These are phyloP conservation scores for Sorex fumeus DNA, from an alignment of 2,113 vertebrate species.

Conservation along the genomic window DNA sequence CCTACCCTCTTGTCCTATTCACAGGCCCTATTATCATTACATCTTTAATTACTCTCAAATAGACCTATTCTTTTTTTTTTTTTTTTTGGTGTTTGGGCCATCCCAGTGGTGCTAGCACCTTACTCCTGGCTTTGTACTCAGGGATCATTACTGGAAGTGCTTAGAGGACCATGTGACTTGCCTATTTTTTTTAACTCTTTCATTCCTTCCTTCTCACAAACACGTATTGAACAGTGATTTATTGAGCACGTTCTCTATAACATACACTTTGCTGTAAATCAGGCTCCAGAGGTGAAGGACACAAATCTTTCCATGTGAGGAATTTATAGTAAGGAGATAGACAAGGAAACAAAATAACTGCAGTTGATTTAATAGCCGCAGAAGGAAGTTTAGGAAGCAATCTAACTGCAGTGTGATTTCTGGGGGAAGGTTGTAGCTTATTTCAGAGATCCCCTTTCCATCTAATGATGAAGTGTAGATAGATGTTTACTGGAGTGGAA, in stretches of 20 bases:
- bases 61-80: not conserved
- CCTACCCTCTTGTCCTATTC: no score
- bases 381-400: not conserved
- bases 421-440: not conserved
- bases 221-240: not conserved
- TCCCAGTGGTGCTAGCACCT: no score
- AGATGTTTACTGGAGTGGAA: not conserved
- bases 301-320: not conserved
- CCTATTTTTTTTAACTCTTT: conserved; percentile 15
- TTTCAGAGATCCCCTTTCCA: not conserved
- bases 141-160: no score
- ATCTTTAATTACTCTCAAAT: not conserved
- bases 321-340: conserved; percentile 5
- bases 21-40: no score
- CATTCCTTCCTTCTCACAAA: conserved; percentile 42
- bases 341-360: not conserved
- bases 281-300: not conserved
- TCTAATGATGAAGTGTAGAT: conserved; percentile 4
- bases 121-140: no score
- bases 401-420: not conserved
- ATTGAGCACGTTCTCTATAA: not conserved
- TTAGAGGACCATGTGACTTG: not conserved
- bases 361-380: not conserved
- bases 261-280: not conserved
- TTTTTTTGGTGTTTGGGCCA: no score